Conservation (phyloP, 2,113 vertebrate species). For the Pao palembangensis region DNA sequence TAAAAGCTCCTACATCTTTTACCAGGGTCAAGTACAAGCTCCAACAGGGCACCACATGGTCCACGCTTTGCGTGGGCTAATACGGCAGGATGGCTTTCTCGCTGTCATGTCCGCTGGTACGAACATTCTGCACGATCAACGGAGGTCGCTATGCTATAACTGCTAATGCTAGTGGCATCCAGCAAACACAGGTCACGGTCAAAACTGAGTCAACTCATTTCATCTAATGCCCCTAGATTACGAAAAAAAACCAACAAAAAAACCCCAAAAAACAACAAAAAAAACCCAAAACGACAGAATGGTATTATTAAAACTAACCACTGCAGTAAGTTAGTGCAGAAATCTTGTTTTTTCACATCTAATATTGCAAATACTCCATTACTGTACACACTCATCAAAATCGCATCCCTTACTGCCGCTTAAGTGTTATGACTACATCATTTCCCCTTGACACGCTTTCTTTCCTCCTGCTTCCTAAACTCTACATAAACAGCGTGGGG, state of each 20-base stretch:
- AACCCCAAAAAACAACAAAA: too few relatives aligned
- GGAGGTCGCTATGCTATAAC: conserved; percentile 63
- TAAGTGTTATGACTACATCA: conserved; percentile 41
- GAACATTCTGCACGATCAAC: conserved; percentile 45
- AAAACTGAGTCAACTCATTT: conserved; percentile 8
- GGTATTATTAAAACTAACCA: too few relatives aligned
- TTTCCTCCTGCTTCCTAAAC: conserved; percentile 44
- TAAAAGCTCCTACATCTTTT: conserved; percentile 13
- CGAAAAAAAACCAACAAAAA: background rate
- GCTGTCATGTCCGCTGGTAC: conserved; percentile 30
- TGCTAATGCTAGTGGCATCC: conserved; percentile 62
- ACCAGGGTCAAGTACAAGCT: conserved; percentile 29
- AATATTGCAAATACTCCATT: background rate
- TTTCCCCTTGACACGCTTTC: conserved; percentile 51
- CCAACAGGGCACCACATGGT: conserved; percentile 51
- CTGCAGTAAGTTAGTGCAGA: too few relatives aligned
- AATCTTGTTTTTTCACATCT: too few relatives aligned
- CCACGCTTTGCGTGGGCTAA: conserved; percentile 32
- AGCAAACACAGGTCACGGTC: conserved; percentile 62
- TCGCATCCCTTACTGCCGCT: conserved; percentile 14
- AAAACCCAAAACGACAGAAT: too few relatives aligned
- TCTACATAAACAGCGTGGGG: conserved; percentile 66
- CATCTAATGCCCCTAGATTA: background rate
- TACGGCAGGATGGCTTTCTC: conserved; percentile 19
- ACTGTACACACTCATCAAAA: background rate